Evolutionary conservation across 1,140 invertebrate species (phyloP), one percentile per base, ranked within the genome.

Genomic region (Phenacoccus solenopsis): DNA sequence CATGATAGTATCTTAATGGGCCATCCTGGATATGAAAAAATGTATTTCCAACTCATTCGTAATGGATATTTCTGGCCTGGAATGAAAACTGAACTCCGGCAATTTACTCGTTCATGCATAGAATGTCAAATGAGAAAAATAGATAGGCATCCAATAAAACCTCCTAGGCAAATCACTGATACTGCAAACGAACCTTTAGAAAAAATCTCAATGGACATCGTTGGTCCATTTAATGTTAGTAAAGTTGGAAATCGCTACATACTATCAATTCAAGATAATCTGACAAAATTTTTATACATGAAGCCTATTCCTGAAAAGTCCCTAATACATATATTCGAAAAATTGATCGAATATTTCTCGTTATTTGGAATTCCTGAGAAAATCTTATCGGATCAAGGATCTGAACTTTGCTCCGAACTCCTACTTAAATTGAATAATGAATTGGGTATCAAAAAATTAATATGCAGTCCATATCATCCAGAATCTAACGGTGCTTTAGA

Each of bases 391-490:
- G 75, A 76, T 28, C 32, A 69, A 70, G 73, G 72, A 13, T 67
- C 13, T 16, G 22, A 69, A 38, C 73, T 74, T 67, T 38, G 56
- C 16, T 70, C 67, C n/a, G 20, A 71, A 16, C 1, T 70, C 2
- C 28, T 74, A 0, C 32, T 68, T 27, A 20, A 71, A 28, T 22
- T 80, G 1, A 75, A 68, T 12, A 78, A 75, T 73, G 72, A 78
- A 9, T 59, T 70, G 12, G 64, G 64, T 21, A 70, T 72, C 12
- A 64, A 72, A 35, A 70, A 68, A 35, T 28, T 61, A 1, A 59
- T 22, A 12, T 79, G 75, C 20, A 78, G 76, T 10, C 74, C 77
- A n/a, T 81, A 80, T 73, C 77, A 79, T 38, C 78, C 78, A 22
- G 75, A 79, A 74, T 77, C 74, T 2, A 77, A 76, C 61, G 79